Base-by-base conservation (phyloP, 37 sponge, comb jelly and placozoan species). In the Oscarella lobularis region DNA sequence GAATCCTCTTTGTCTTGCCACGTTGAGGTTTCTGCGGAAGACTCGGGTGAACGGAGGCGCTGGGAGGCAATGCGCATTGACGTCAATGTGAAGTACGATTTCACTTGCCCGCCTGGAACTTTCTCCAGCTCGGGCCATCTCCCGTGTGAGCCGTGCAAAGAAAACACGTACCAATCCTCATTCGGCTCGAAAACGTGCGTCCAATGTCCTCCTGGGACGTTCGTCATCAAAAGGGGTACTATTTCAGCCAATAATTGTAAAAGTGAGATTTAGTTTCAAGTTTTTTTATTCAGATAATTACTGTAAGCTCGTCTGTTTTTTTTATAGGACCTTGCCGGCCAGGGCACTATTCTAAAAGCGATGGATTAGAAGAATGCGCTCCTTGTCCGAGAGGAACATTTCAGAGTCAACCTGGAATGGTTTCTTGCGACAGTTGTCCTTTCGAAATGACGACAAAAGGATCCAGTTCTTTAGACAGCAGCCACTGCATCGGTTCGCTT, bases 351-450 rank as follows among this genome's bases (percentile, higher is more conserved):
- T 68, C 71, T 34, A 5, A 5, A 14, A 34, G 5, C 31, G 31
- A 5, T 68, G 71, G 71, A 5, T 5, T 68, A 35, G 31, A 68
- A 14, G 35, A 32, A 35, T 68, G 71, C 33, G 35, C 29, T 30
- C 71, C 71, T 4, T 68, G 71, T 68, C 31, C 71, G 71, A 4
- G 71, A 20, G 71, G 71, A 30, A 5, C 6, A 20, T 68, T 34
- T 35, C 71, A 68, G 31, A 35, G 4, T 4, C 6, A 5, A 29
- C 6, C 31, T 35, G 31, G 71, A 5, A 4, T 34, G 31, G 33
- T 5, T 20, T 34, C 5, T 35, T 68, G 71, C 31, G 33, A 32
- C 5, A 34, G 31, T 32, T 68, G 71, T 20, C 71, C 71, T 4
- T 32, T 34, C 4, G 31, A 14, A 4, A 68, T 14, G 6, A 4